A percentile compares a stretch with the other conserved stretches of the same genome.
These are phyloP conservation scores for Epistrophella euchroma DNA, from an alignment of 2,888 invertebrate species.

Conservation along the genomic window DNA sequence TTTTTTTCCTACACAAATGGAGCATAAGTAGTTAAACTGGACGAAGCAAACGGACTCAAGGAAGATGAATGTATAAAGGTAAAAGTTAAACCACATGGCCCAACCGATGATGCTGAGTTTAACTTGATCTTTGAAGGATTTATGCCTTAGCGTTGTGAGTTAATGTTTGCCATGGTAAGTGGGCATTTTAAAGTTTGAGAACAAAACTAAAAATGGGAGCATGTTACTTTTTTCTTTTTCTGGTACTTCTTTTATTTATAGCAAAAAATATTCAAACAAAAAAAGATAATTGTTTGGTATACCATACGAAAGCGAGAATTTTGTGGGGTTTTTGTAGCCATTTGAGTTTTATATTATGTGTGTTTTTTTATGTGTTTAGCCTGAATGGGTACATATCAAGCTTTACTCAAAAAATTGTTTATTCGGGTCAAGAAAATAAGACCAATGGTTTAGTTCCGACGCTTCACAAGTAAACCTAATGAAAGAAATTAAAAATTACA, in stretches of 20 bases:
- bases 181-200: conserved; percentile 56
- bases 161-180: conserved; percentile 62
- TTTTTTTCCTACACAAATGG: conserved; percentile 25
- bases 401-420: no score
- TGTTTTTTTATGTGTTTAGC: no score
- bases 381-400: no score
- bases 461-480: no score
- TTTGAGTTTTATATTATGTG: no score
- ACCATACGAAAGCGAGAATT: no score
- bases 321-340: no score
- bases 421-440: no score
- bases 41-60: conserved; percentile 57
- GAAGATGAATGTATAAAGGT: conserved; percentile 61
- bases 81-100: conserved; percentile 63
- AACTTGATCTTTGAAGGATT: conserved; percentile 71
- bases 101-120: conserved; percentile 57
- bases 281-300: no score
- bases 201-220: conserved; percentile 9
- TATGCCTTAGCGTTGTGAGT: conserved; percentile 57
- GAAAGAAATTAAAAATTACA: no score
- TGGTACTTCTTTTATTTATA: not conserved
- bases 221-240: not conserved
- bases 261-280: no score
- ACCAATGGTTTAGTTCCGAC: no score
- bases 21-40: conserved; percentile 44